These are phyloP conservation scores for Onthophagus sagittarius DNA, from an alignment of 2,888 invertebrate species.

Conservation along the genomic window DNA sequence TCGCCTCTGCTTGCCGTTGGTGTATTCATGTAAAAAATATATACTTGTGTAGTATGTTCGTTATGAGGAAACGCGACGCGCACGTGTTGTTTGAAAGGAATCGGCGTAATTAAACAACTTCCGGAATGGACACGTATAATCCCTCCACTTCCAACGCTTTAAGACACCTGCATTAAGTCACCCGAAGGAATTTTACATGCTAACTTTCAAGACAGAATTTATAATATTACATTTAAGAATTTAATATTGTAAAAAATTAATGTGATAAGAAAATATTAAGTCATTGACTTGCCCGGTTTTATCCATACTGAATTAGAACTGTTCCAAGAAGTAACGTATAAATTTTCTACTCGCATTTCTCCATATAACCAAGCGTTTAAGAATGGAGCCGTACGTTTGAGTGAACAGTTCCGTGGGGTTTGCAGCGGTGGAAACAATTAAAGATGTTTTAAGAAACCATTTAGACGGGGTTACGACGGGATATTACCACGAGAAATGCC, in stretches of 20 bases:
- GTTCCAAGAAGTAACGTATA: conserved; percentile 6
- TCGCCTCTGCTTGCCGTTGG: neutral
- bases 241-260: too few relatives aligned
- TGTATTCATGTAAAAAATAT: neutral
- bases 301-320: conserved; percentile 3
- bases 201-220: neutral
- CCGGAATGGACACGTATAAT: conserved; percentile 39
- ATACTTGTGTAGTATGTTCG: neutral
- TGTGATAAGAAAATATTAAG: neutral
- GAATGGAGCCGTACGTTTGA: neutral
- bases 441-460: conserved; percentile 13
- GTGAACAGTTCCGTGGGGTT: neutral
- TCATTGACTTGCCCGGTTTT: neutral
- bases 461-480: conserved; percentile 7
- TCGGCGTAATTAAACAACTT: conserved; percentile 45
- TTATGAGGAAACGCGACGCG: conserved; percentile 21
- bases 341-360: conserved; percentile 8
- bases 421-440: conserved; percentile 4
- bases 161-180: conserved; percentile 1
- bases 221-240: too few relatives aligned
- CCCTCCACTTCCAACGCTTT: conserved; percentile 5
- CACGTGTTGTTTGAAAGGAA: conserved; percentile 40
- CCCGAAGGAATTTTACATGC: neutral
- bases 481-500: conserved; percentile 10
- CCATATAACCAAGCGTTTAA: neutral